Conservation (phyloP, 2,113 vertebrate genomes). For the Lepus europaeus region DNA sequence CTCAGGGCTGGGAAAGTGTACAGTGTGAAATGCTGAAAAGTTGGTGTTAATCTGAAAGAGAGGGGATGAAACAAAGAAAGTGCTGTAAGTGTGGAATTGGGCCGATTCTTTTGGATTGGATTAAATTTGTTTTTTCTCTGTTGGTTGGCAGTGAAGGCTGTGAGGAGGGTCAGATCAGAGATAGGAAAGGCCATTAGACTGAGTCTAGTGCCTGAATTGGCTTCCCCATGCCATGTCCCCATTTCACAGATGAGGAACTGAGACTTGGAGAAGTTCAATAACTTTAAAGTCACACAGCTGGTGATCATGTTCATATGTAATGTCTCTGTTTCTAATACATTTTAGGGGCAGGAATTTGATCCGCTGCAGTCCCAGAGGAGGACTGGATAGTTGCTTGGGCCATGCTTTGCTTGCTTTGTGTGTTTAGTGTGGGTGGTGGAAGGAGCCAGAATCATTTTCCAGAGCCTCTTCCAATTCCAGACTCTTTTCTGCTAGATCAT, state of each 20-base stretch:
- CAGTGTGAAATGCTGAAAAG: neutral
- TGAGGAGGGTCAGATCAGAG: neutral
- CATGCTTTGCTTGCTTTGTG: neutral
- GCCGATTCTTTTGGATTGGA: neutral
- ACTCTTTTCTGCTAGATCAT: conserved; percentile 25
- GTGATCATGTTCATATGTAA: neutral
- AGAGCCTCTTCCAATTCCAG: conserved; percentile 7
- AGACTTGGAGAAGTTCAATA: neutral
- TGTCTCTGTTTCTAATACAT: conserved; percentile 26
- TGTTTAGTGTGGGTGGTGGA: neutral
- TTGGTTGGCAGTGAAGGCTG: neutral
- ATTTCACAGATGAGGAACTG: conserved; percentile 19
- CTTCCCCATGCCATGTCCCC: neutral
- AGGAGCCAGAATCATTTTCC: conserved; percentile 20
- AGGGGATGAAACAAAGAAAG: neutral
- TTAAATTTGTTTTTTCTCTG: neutral
- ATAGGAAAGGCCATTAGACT: neutral
- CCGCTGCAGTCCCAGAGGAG: neutral
- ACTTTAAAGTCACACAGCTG: neutral
- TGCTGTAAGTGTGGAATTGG: neutral
- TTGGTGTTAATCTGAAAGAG: neutral
- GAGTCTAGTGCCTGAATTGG: neutral
- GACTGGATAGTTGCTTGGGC: neutral
- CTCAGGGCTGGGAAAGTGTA: neutral
- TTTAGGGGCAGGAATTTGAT: neutral